These are phyloP conservation scores for Panthera uncia DNA, from an alignment of 2,113 vertebrate species.

Conservation along the genomic window DNA sequence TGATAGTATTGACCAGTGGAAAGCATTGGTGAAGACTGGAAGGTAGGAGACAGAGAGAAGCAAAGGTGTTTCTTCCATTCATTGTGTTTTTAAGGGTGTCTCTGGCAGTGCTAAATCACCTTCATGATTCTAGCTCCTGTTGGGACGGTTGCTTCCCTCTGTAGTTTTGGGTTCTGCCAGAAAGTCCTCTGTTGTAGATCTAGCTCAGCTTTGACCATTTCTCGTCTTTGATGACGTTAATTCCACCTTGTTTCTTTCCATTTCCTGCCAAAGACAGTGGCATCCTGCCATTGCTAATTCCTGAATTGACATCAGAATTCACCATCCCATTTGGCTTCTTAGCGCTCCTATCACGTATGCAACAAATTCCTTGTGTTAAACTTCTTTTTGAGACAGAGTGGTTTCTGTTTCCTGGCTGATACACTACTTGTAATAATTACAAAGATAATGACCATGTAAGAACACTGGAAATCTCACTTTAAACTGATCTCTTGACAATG, in stretches of 20 bases:
- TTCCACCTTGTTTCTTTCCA: neutral
- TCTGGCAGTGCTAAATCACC: neutral
- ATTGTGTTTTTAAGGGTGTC: neutral
- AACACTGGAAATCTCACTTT: neutral
- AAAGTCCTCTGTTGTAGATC: neutral
- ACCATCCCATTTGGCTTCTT: neutral
- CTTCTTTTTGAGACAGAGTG: neutral
- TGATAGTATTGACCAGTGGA: neutral
- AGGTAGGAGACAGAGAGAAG: neutral
- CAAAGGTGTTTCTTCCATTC: neutral
- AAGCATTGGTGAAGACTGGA: neutral
- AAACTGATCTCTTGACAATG: neutral
- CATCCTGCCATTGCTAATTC: neutral
- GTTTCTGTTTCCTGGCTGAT: neutral
- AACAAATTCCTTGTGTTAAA: neutral
- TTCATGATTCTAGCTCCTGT: neutral
- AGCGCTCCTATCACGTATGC: neutral
- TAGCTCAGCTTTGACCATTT: neutral
- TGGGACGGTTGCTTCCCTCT: neutral
- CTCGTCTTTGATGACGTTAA: neutral
- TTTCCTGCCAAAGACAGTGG: neutral
- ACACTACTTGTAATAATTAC: neutral
- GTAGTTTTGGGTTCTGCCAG: neutral
- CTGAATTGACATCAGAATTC: neutral
- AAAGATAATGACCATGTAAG: neutral